phyloP scores from a whole-genome alignment of 2,797 vertebrate species.

The Manis crassicaudata region DNA sequence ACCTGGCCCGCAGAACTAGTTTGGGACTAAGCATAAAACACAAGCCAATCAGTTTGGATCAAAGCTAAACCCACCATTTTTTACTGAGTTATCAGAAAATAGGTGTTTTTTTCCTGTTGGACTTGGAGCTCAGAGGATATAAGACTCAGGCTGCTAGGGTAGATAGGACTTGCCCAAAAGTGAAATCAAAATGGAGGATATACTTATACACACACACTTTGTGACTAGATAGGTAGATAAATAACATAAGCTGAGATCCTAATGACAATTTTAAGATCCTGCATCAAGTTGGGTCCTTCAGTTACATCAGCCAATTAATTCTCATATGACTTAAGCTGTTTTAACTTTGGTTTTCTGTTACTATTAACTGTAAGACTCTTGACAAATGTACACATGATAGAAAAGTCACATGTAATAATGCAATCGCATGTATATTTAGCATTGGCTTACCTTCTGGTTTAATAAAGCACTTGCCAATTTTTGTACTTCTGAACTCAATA shows the following conservation, averaged over 20 bases:
- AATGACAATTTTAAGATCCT: not conserved
- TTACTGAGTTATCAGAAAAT: not conserved
- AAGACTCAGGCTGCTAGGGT: not conserved
- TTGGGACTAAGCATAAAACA: not conserved
- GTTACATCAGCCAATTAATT: not conserved
- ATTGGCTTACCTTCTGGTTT: slow-evolving; percentile 93
- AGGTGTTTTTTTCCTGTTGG: not conserved
- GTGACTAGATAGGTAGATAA: not conserved
- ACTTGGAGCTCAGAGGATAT: not conserved
- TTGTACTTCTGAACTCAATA: slow-evolving; percentile 94
- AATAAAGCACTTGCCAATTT: slow-evolving; percentile 93
- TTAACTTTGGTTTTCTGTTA: not conserved
- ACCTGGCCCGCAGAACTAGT: not conserved
- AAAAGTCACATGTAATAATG: not conserved
- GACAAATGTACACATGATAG: not conserved
- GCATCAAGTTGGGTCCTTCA: not conserved
- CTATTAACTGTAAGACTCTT: not conserved
- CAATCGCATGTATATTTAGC: not conserved
- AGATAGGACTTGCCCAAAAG: not conserved
- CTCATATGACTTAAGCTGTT: not conserved
- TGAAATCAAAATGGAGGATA: not conserved
- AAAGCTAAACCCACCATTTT: not conserved
- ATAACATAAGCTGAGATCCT: not conserved
- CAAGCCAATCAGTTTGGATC: not conserved
- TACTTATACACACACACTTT: not conserved